Percentiles rank a stretch among this genome's conserved stretches.
Evolutionary conservation across 37 sponge, comb jelly and placozoan genomes (phyloP).

Genomic region (Ephydatia muelleri): DNA sequence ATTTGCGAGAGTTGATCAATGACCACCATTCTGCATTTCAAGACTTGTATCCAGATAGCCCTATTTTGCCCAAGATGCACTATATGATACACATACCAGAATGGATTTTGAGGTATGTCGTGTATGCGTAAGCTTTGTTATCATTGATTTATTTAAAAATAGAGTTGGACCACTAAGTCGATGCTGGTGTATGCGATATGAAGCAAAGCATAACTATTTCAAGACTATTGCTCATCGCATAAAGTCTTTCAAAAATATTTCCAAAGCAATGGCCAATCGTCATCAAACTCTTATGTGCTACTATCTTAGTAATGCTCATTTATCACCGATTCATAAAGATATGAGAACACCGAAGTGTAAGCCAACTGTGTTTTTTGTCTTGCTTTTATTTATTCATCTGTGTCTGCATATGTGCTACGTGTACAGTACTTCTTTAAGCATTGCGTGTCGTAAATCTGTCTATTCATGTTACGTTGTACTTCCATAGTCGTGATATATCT

Average conservation of each 20-base stretch:
- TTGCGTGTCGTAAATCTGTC: no score
- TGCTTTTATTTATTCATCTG: no score
- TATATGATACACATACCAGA: slow-evolving; percentile 63
- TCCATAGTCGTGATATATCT: no score
- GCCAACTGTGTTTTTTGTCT: no score
- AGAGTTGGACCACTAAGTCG: slow-evolving; percentile 59
- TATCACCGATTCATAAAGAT: no score
- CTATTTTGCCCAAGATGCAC: slow-evolving; percentile 58
- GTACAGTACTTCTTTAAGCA: no score
- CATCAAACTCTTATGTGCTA: slow-evolving; percentile 55
- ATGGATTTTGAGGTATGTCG: slow-evolving; percentile 44
- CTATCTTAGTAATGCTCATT: not conserved
- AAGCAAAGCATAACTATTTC: slow-evolving; percentile 61
- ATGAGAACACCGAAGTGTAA: no score
- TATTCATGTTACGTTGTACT: no score
- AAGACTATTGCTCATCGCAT: slow-evolving; percentile 35
- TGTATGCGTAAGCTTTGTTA: no score
- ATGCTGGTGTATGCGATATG: slow-evolving; percentile 71
- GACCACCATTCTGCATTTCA: slow-evolving; percentile 39
- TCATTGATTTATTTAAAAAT: not conserved
- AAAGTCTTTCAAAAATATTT: slow-evolving; percentile 45
- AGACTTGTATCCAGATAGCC: slow-evolving; percentile 42
- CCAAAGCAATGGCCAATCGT: slow-evolving; percentile 44
- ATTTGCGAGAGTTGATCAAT: slow-evolving; percentile 13
- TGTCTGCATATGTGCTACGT: no score